Evolutionary conservation across 1,140 invertebrate species (phyloP).

Genomic region (Leptinotarsa defecta): DNA sequence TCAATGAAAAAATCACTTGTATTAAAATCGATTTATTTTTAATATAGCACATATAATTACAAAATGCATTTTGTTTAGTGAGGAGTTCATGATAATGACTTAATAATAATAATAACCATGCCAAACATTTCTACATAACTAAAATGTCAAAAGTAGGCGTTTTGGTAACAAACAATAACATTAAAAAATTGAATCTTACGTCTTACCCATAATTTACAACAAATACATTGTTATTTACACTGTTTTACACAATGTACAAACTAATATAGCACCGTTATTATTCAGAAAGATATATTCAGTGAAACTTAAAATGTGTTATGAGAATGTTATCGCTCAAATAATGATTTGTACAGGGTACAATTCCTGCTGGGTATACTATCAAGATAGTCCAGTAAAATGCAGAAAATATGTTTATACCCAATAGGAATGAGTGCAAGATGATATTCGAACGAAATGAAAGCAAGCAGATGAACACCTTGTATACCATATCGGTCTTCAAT

Average conservation of each 20-base stretch:
- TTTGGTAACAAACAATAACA: slow-evolving; percentile 40
- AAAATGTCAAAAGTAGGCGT: slow-evolving; percentile 27
- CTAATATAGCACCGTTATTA: slow-evolving; percentile 41
- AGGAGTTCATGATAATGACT: slow-evolving; percentile 14
- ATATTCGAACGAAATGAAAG: too few species aligned
- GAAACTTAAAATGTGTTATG: slow-evolving; percentile 20
- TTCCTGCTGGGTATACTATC: background rate
- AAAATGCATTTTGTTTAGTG: slow-evolving; percentile 32
- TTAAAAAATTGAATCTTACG: slow-evolving; percentile 26
- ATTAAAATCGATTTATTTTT: slow-evolving; percentile 23
- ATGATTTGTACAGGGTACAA: background rate
- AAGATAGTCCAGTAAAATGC: slow-evolving; percentile 1
- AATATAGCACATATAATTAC: slow-evolving; percentile 34
- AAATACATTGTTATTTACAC: slow-evolving; percentile 40
- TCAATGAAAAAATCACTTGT: background rate
- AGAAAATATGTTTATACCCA: slow-evolving; percentile 4
- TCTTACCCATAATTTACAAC: slow-evolving; percentile 36
- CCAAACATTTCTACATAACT: slow-evolving; percentile 23
- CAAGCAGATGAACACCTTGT: too few species aligned
- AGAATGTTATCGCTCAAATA: slow-evolving; percentile 12
- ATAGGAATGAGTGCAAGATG: too few species aligned
- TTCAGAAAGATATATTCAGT: slow-evolving; percentile 14
- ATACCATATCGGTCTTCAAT: too few species aligned
- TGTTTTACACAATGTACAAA: slow-evolving; percentile 29
- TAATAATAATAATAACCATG: slow-evolving; percentile 13